phyloP scores from a whole-genome alignment of 2,888 invertebrate genomes.

The Ectemnius cavifrons region DNA sequence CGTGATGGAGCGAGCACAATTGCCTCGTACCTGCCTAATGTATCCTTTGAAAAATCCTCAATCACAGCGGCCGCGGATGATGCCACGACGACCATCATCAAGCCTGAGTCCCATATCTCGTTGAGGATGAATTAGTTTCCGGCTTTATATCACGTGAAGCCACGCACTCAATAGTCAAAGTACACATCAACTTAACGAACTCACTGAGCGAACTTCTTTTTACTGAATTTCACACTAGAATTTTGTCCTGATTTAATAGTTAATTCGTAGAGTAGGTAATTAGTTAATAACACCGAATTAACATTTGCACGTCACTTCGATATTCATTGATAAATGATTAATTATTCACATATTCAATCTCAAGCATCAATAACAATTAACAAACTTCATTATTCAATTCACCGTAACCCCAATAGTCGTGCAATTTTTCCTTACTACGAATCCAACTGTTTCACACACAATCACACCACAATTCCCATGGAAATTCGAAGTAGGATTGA shows the following conservation, averaged over 20 bases:
- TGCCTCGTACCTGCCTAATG: constrained; percentile 72
- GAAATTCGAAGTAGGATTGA: not conserved
- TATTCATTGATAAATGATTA: too few species aligned
- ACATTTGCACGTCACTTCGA: too few species aligned
- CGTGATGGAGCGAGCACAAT: not conserved
- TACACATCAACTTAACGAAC: not conserved
- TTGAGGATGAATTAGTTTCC: not conserved
- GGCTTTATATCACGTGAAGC: not conserved
- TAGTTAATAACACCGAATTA: too few species aligned
- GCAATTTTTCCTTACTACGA: too few species aligned
- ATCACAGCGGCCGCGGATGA: constrained; percentile 70
- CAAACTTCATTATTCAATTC: not conserved
- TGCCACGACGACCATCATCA: constrained; percentile 70
- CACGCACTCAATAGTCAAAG: not conserved
- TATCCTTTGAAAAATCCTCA: constrained; percentile 75
- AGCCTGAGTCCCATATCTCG: constrained; percentile 67
- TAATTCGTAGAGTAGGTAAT: too few species aligned
- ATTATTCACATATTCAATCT: too few species aligned
- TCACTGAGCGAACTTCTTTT: too few species aligned
- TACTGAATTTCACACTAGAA: too few species aligned
- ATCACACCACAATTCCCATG: not conserved
- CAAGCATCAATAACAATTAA: too few species aligned
- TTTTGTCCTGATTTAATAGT: too few species aligned
- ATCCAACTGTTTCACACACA: not conserved
- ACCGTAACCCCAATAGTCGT: not conserved